These are phyloP conservation scores for Chlorops oryzae DNA, from an alignment of 1,140 invertebrate genomes.

Conservation along the genomic window DNA sequence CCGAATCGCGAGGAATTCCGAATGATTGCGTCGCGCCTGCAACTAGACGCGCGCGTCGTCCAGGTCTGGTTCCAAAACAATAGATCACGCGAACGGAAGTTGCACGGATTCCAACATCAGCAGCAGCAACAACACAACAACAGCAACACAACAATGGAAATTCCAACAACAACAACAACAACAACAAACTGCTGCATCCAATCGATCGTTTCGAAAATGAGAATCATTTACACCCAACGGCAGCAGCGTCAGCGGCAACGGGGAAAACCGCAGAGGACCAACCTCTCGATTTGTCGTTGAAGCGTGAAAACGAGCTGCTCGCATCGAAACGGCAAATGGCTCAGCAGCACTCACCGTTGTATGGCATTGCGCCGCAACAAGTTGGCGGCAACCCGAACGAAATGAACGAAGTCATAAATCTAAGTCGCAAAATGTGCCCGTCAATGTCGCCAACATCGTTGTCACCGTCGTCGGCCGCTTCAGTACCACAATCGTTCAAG, in stretches of 20 bases:
- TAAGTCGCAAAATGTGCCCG: constrained; percentile 62
- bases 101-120: constrained; percentile 39
- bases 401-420: constrained; percentile 59
- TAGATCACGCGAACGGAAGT: constrained; percentile 80
- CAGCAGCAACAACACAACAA: constrained; percentile 1
- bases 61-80: constrained; percentile 99
- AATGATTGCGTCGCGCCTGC: constrained; percentile 81
- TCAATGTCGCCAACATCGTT: constrained; percentile 38
- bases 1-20: constrained; percentile 90
- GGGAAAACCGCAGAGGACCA: constrained; percentile 62
- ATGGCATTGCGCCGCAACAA: constrained; percentile 45
- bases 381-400: constrained; percentile 43
- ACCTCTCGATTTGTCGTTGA: constrained; percentile 83
- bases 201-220: too few relatives aligned
- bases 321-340: constrained; percentile 45
- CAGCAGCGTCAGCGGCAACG: constrained; percentile 25
- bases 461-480: constrained; percentile 50
- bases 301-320: constrained; percentile 52
- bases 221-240: too few relatives aligned
- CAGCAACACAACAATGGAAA: background rate
- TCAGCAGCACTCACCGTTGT: constrained; percentile 57
- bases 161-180: background rate
- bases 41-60: constrained; percentile 86
- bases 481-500: constrained; percentile 32
- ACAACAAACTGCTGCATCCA: constrained; percentile 12